Conservation (phyloP, 2,113 vertebrate genomes). For the Nothocercus nigrocapillus region DNA sequence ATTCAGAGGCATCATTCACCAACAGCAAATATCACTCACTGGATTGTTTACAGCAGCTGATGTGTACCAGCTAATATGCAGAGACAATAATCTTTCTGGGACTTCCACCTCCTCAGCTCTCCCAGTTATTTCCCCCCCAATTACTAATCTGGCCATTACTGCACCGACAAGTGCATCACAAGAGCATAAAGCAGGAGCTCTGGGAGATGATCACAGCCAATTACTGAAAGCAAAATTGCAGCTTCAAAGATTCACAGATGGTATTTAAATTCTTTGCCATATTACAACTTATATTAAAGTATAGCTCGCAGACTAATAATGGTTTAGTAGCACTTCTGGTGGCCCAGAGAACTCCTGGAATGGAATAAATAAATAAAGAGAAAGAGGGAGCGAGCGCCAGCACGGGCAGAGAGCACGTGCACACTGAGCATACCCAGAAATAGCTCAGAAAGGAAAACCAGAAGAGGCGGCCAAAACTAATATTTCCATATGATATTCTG, state of each 20-base stretch:
- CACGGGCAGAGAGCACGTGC: not conserved
- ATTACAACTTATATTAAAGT: not conserved
- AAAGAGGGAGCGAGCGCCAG: not conserved
- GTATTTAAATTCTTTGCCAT: not conserved
- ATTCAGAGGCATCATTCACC: not conserved
- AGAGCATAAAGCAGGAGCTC: not conserved
- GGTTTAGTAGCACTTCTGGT: not conserved
- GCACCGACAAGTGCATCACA: not conserved
- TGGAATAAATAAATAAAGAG: too few relatives aligned
- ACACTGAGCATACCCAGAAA: not conserved
- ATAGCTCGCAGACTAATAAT: not conserved
- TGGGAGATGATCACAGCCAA: not conserved
- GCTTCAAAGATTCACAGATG: constrained; percentile 6
- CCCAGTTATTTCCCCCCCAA: not conserved
- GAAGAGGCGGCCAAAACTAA: not conserved
- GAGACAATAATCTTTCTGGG: not conserved
- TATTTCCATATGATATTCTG: not conserved
- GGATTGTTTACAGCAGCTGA: not conserved
- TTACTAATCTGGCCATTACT: not conserved
- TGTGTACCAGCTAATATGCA: not conserved
- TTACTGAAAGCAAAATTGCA: constrained; percentile 19
- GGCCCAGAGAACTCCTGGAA: not conserved
- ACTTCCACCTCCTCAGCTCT: not conserved
- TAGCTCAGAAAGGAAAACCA: not conserved
- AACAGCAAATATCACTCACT: not conserved